phyloP scores from a whole-genome alignment of 64 coral and sea anemone genomes.

The Pocillopora verrucosa region DNA sequence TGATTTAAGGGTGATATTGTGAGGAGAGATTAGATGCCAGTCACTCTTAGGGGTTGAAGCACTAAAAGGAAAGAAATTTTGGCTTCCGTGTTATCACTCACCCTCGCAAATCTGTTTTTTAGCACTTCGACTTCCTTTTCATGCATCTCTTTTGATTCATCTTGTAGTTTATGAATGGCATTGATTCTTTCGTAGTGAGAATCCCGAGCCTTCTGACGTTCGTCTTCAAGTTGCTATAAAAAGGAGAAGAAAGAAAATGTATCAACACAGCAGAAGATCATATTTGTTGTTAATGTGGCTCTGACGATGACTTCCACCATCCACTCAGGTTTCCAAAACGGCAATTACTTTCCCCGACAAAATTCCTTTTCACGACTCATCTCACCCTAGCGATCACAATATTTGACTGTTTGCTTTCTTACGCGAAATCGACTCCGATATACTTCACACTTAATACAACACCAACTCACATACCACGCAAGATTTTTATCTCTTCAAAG shows the following conservation, averaged over 20 bases:
- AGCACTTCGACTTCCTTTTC: conserved; percentile 65
- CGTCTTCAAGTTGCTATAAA: conserved; percentile 82
- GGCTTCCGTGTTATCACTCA: not conserved
- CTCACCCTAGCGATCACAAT: no score
- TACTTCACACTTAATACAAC: no score
- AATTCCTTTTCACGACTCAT: not conserved
- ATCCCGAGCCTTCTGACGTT: conserved; percentile 83
- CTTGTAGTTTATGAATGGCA: conserved; percentile 90
- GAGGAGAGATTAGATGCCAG: no score
- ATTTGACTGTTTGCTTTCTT: no score
- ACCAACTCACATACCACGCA: no score
- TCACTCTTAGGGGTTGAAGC: no score
- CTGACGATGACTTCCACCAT: not conserved
- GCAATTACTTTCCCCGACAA: not conserved
- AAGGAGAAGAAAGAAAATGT: not conserved
- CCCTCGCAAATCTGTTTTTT: conserved; percentile 51
- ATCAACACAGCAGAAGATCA: no score
- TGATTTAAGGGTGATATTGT: no score
- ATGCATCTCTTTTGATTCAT: conserved; percentile 86
- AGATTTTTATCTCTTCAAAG: no score
- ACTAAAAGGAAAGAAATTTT: not conserved
- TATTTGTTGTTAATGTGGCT: no score
- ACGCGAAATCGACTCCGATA: no score
- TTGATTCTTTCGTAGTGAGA: conserved; percentile 89
- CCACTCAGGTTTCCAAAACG: not conserved